Conservation (phyloP, 2,888 invertebrate species). For the Idaea biselata region DNA sequence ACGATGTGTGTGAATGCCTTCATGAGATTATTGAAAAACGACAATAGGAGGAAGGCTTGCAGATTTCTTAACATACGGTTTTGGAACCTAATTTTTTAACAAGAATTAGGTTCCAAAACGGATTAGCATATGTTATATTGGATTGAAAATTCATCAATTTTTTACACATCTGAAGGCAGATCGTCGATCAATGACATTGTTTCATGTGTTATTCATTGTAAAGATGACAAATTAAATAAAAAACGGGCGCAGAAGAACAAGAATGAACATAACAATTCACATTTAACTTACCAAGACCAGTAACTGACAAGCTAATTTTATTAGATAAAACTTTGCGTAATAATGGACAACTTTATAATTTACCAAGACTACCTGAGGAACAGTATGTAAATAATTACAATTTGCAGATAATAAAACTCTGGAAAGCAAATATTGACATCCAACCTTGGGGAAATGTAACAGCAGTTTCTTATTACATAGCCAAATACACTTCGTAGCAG, state of each 20-base stretch:
- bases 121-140: constrained; percentile 28
- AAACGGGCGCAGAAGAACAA: constrained; percentile 18
- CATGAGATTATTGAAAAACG: constrained; percentile 8
- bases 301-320: constrained; percentile 12
- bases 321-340: constrained; percentile 4
- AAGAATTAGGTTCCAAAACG: constrained; percentile 25
- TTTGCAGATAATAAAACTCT: too few relatives aligned
- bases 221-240: constrained; percentile 14
- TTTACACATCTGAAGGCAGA: constrained; percentile 19
- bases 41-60: constrained; percentile 21
- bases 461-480: constrained; percentile 23
- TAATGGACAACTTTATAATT: background rate
- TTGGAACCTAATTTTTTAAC: too few relatives aligned
- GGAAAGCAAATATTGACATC: too few relatives aligned
- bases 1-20: constrained; percentile 18
- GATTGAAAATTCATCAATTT: constrained; percentile 15
- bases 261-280: constrained; percentile 12
- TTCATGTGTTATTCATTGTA: constrained; percentile 12
- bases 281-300: constrained; percentile 21
- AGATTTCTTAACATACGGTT: constrained; percentile 28
- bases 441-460: background rate
- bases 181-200: constrained; percentile 10
- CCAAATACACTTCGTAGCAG: constrained; percentile 26
- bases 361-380: background rate
- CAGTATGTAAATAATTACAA: constrained; percentile 2